A percentile compares a stretch with the other conserved stretches of the same genome.
These are phyloP conservation scores for Campoplex capitator DNA, from an alignment of 2,888 invertebrate genomes.

Conservation along the genomic window DNA sequence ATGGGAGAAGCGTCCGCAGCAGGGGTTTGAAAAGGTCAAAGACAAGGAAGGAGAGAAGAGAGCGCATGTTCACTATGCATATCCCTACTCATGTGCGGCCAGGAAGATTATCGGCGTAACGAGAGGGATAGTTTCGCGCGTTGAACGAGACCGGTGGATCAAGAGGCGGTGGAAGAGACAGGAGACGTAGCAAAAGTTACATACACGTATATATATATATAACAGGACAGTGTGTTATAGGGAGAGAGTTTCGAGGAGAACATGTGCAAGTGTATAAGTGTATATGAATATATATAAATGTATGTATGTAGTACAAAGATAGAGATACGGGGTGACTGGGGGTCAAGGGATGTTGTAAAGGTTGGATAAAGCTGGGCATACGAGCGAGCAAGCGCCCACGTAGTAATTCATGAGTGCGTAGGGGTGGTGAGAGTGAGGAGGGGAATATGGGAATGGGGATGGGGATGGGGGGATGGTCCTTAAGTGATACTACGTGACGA, in stretches of 20 bases:
- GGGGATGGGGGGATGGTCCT: conserved; percentile 27
- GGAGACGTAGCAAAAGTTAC: conserved; percentile 12
- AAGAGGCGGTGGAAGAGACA: neutral
- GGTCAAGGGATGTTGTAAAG: conserved; percentile 39
- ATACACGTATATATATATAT: conserved; percentile 12
- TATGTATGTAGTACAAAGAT: neutral
- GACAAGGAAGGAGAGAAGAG: conserved; percentile 21
- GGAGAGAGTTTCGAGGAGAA: conserved; percentile 6
- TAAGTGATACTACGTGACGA: conserved; percentile 78
- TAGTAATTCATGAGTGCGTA: conserved; percentile 72
- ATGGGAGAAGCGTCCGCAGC: neutral
- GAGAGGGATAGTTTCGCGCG: conserved; percentile 37
- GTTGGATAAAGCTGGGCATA: conserved; percentile 68
- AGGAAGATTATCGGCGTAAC: conserved; percentile 56
- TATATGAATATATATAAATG: conserved; percentile 15
- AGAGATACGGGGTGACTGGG: conserved; percentile 29
- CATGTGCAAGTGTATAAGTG: neutral
- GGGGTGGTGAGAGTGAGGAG: conserved; percentile 14
- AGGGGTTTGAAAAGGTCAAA: neutral
- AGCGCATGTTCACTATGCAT: conserved; percentile 7
- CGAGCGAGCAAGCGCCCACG: conserved; percentile 50
- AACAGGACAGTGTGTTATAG: neutral
- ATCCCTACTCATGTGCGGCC: conserved; percentile 1
- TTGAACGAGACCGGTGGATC: conserved; percentile 15
- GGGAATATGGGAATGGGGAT: neutral